phyloP scores from a whole-genome alignment of 2,113 vertebrate species.

The Baryphthengus martii region DNA sequence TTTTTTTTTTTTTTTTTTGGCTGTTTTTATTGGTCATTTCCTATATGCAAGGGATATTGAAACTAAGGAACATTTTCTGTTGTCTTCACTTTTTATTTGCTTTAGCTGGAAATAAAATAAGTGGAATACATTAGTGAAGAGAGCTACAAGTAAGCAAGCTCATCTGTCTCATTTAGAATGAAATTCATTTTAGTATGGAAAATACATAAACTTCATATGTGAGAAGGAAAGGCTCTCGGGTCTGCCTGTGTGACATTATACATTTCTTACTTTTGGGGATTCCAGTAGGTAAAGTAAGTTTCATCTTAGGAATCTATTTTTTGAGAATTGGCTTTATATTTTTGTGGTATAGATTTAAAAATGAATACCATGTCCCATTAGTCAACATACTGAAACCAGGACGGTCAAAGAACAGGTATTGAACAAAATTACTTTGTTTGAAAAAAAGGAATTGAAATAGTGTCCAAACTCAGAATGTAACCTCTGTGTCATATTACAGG shows the following conservation, averaged over 20 bases:
- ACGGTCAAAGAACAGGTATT: not conserved
- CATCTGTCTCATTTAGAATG: not conserved
- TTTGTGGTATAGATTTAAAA: not conserved
- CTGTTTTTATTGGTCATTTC: not conserved
- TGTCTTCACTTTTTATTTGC: not conserved
- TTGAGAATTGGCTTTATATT: not conserved
- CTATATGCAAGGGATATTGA: not conserved
- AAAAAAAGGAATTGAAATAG: not conserved
- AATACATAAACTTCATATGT: not conserved
- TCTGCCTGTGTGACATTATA: not conserved
- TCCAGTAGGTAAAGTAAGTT: not conserved
- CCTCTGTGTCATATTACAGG: not conserved
- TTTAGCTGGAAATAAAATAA: not conserved
- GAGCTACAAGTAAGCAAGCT: not conserved
- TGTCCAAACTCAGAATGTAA: not conserved
- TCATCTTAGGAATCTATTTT: not conserved
- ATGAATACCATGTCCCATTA: not conserved
- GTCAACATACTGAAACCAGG: not conserved
- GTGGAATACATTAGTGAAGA: not conserved
- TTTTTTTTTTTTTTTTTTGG: not conserved
- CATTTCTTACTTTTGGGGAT: not conserved
- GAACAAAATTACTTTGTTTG: not conserved
- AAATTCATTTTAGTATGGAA: not conserved
- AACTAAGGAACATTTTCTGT: not conserved
- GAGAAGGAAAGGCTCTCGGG: not conserved